Evolutionary conservation across 2,888 invertebrate species (phyloP).

Genomic region (Acanthopleura granulata): DNA sequence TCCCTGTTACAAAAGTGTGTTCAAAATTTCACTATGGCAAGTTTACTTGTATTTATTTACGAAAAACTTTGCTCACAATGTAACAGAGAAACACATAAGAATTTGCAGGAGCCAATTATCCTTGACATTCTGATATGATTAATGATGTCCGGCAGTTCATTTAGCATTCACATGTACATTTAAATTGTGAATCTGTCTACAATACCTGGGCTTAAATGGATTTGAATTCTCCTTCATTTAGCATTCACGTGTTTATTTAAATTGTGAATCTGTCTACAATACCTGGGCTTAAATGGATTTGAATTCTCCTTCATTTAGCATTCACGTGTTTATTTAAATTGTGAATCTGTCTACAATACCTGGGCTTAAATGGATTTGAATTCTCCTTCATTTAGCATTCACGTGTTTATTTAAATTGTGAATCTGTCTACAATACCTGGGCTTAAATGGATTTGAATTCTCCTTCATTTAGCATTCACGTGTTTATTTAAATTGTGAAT

Average conservation of each 20-base stretch:
- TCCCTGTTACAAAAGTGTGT: too few relatives aligned
- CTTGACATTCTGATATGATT: too few relatives aligned
- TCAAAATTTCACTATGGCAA: too few relatives aligned
- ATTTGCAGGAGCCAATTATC: too few relatives aligned
- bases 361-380: not conserved
- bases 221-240: conserved; percentile 31
- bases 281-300: not conserved
- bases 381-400: conserved; percentile 34
- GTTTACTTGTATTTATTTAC: too few relatives aligned
- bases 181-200: not conserved
- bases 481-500: not conserved
- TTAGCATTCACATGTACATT: not conserved
- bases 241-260: too few relatives aligned
- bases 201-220: not conserved
- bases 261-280: not conserved
- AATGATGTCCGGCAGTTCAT: too few relatives aligned
- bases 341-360: not conserved
- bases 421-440: not conserved
- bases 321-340: too few relatives aligned
- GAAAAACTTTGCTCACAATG: too few relatives aligned
- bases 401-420: too few relatives aligned
- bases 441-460: not conserved
- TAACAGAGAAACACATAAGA: too few relatives aligned
- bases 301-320: conserved; percentile 31
- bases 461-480: conserved; percentile 37